Conservation (phyloP, 92 coral and sea anemone genomes). For the Umimayanthus kanabou region DNA sequence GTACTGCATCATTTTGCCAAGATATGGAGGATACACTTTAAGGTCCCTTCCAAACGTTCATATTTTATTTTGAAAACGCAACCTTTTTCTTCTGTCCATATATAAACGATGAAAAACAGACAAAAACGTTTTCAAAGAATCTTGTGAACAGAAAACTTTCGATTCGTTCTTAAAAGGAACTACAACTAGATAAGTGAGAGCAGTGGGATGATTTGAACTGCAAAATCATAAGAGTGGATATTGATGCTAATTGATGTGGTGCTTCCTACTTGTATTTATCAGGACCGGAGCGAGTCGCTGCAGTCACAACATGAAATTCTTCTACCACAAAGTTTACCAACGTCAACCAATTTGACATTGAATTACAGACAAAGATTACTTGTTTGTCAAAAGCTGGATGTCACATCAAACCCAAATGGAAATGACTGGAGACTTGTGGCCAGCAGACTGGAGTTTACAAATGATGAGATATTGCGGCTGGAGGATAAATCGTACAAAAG, state of each 20-base stretch:
- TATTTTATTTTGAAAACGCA: too few relatives aligned
- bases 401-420: conserved; percentile 44
- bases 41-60: too few relatives aligned
- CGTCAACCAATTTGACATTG: conserved; percentile 16
- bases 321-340: not conserved
- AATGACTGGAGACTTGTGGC: conserved; percentile 90
- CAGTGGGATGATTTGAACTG: not conserved
- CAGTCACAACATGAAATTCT: not conserved
- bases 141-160: too few relatives aligned
- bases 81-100: too few relatives aligned
- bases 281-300: not conserved
- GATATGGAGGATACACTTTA: too few relatives aligned
- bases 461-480: conserved; percentile 61
- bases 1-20: too few relatives aligned
- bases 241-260: not conserved
- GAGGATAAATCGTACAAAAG: conserved; percentile 61
- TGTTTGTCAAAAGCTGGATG: conserved; percentile 66
- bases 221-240: not conserved
- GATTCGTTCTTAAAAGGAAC: too few relatives aligned
- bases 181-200: too few relatives aligned
- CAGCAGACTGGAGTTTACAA: conserved; percentile 67
- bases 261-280: conserved; percentile 3
- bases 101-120: too few relatives aligned
- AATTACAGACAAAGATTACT: conserved; percentile 50
- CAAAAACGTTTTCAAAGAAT: too few relatives aligned